phyloP scores from a whole-genome alignment of 2,888 invertebrate genomes.

The Lasius fuliginosus region DNA sequence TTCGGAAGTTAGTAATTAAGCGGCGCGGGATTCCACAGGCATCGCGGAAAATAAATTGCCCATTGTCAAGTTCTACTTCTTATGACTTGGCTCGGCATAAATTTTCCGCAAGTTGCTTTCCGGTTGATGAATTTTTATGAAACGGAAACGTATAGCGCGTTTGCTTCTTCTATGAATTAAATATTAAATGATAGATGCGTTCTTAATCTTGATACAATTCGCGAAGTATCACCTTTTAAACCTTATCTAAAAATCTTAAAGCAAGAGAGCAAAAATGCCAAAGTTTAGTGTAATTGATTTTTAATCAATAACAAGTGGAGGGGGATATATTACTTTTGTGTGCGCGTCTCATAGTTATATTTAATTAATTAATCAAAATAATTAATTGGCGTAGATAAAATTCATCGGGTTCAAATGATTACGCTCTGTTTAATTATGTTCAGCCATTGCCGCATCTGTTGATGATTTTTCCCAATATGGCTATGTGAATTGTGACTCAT shows the following conservation, averaged over 20 bases:
- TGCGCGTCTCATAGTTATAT: not conserved
- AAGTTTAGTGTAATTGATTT: not conserved
- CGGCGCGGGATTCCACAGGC: slow-evolving; percentile 10
- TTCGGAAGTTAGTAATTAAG: slow-evolving; percentile 33
- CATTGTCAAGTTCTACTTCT: not conserved
- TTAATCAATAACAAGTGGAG: not conserved
- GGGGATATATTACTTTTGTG: not conserved
- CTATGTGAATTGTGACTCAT: slow-evolving; percentile 16
- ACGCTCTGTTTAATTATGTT: slow-evolving; percentile 14
- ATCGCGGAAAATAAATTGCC: slow-evolving; percentile 14
- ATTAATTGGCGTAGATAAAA: slow-evolving; percentile 2
- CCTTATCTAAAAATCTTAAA: not conserved
- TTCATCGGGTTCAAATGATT: slow-evolving; percentile 12
- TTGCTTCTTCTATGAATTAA: not conserved
- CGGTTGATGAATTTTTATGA: slow-evolving; percentile 3
- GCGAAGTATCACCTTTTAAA: not conserved
- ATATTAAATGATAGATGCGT: not conserved
- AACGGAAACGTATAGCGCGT: not conserved
- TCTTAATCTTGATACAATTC: not conserved
- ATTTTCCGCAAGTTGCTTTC: not conserved
- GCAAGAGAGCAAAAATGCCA: not conserved
- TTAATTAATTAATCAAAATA: not conserved
- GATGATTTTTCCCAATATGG: not conserved
- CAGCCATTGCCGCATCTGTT: not conserved
- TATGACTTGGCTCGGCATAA: not conserved